phyloP scores from a whole-genome alignment of 2,113 vertebrate genomes.

The Emydura subglobosa region DNA sequence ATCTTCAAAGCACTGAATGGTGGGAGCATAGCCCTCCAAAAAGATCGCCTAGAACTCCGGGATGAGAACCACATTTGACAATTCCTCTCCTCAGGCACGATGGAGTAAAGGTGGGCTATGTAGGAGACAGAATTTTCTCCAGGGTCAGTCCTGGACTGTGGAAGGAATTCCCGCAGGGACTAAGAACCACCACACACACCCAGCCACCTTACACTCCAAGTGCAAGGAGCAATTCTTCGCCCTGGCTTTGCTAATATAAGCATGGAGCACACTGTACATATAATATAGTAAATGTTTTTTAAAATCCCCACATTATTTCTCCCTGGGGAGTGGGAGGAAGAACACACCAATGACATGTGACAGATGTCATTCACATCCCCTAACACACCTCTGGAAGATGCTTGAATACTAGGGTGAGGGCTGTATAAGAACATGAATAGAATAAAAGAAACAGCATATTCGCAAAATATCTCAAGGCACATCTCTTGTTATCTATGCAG shows the following conservation, averaged over 20 bases:
- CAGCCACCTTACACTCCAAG: neutral
- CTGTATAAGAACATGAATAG: neutral
- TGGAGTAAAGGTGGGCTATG: neutral
- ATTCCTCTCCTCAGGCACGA: neutral
- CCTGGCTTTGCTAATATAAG: neutral
- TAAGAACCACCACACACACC: neutral
- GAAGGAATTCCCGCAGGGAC: neutral
- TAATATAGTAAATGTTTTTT: neutral
- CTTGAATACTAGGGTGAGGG: neutral
- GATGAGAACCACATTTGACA: neutral
- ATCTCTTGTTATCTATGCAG: neutral
- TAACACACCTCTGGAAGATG: neutral
- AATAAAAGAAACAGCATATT: neutral
- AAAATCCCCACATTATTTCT: neutral
- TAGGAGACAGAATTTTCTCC: neutral
- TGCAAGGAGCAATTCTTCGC: neutral
- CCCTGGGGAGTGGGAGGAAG: neutral
- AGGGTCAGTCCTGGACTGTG: neutral
- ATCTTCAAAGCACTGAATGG: neutral
- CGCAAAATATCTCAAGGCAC: neutral
- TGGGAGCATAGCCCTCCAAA: neutral
- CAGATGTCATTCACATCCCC: neutral
- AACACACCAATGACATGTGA: neutral
- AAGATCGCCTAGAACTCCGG: neutral
- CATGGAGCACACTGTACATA: neutral